Percentiles rank a stretch among this genome's conserved stretches.
These are phyloP conservation scores for Metacarcinus magister DNA, from an alignment of 2,888 invertebrate genomes.

Conservation along the genomic window DNA sequence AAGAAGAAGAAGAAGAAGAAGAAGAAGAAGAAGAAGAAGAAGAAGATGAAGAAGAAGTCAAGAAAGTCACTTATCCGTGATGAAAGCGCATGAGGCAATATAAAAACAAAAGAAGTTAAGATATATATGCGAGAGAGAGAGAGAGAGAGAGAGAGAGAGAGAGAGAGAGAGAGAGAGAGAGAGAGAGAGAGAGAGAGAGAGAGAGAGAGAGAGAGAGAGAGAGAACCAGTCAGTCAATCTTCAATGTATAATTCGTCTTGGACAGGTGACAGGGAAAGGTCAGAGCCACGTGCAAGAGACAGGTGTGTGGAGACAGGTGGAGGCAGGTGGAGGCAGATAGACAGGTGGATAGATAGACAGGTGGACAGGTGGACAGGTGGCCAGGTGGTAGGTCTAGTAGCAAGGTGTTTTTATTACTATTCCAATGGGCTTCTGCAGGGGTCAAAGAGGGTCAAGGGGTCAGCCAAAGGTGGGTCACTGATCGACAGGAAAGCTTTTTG, in stretches of 20 bases:
- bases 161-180: slow-evolving; percentile 38
- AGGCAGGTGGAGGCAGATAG: not conserved
- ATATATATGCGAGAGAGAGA: not conserved
- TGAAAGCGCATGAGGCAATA: not conserved
- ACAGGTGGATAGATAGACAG: no score
- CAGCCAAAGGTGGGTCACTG: not conserved
- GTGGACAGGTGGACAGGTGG: no score
- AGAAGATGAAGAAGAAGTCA: not conserved
- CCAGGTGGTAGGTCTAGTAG: not conserved
- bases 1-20: not conserved
- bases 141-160: slow-evolving; percentile 10
- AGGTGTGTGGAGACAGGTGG: not conserved
- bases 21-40: not conserved
- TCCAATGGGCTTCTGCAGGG: no score
- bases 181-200: not conserved
- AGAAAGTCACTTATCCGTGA: not conserved
- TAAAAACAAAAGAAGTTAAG: not conserved
- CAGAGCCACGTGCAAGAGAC: not conserved
- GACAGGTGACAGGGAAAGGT: not conserved
- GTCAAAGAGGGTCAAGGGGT: not conserved
- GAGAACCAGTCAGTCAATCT: no score
- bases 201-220: not conserved
- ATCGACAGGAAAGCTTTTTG: not conserved
- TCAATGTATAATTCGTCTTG: not conserved
- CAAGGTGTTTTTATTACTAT: no score